Conservation (phyloP, 2,113 vertebrate genomes). For the Amblyopsis rosae region DNA sequence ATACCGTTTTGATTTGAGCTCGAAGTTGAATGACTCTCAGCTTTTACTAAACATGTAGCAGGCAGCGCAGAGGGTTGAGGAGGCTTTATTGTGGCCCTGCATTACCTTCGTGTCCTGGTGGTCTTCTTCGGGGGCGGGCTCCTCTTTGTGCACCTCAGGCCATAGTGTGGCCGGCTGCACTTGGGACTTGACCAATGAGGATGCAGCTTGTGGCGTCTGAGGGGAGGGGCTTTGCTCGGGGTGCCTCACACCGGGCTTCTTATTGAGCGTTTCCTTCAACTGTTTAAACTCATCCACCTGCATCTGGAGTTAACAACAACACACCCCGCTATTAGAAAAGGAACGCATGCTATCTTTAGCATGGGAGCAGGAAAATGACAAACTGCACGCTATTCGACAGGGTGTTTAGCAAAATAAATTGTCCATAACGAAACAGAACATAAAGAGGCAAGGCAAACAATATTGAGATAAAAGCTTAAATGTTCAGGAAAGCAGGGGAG, state of each 20-base stretch:
- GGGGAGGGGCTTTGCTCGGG: slow-evolving; percentile 39
- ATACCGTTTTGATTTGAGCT: too few species aligned
- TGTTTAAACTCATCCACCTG: slow-evolving; percentile 92
- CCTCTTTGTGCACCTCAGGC: slow-evolving; percentile 3
- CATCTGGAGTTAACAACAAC: slow-evolving; percentile 68
- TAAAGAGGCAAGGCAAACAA: too few species aligned
- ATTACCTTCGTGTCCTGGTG: slow-evolving; percentile 49
- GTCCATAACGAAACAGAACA: too few species aligned
- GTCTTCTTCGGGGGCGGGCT: slow-evolving; percentile 6
- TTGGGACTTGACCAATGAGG: slow-evolving; percentile 8
- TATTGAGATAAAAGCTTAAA: too few species aligned
- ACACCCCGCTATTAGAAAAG: neutral
- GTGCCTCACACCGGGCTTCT: slow-evolving; percentile 74
- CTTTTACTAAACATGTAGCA: neutral
- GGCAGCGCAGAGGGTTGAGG: neutral
- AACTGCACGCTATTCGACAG: too few species aligned
- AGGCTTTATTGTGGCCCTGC: neutral
- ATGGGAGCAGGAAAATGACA: neutral
- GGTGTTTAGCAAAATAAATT: too few species aligned
- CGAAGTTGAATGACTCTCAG: too few species aligned
- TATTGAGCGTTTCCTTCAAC: slow-evolving; percentile 85
- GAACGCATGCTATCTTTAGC: neutral
- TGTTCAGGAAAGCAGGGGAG: too few species aligned
- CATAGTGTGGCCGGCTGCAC: neutral
- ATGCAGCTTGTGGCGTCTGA: slow-evolving; percentile 18